phyloP scores from a whole-genome alignment of 2,888 invertebrate species.

The Neocrepidodera transversa region DNA sequence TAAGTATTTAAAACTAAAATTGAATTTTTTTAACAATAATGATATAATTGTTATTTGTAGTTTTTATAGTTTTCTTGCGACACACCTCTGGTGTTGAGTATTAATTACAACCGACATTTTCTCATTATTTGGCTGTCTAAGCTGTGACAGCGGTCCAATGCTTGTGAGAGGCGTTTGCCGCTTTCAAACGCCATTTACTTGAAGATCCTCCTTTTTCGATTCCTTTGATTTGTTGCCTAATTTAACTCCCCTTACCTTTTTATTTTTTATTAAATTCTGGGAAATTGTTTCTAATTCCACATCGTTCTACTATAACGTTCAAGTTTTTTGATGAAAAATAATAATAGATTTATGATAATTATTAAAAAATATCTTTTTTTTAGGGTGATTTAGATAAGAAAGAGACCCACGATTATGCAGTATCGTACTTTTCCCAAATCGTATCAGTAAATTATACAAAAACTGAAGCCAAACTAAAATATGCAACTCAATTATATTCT shows the following conservation, averaged over 20 bases:
- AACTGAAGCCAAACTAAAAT: constrained; percentile 71
- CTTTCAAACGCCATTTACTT: constrained; percentile 19
- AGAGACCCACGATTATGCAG: constrained; percentile 70
- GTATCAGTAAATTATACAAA: constrained; percentile 68
- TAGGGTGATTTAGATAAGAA: constrained; percentile 67
- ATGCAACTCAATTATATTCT: constrained; percentile 74
- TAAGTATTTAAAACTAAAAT: too few relatives aligned
- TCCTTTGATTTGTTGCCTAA: constrained; percentile 17
- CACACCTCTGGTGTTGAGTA: constrained; percentile 39
- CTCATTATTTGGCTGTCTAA: constrained; percentile 55
- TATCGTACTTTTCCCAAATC: constrained; percentile 69
- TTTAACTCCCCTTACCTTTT: constrained; percentile 3
- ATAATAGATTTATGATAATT: not conserved
- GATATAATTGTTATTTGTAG: too few relatives aligned
- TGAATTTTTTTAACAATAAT: too few relatives aligned
- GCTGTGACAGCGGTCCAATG: constrained; percentile 44
- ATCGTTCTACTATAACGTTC: not conserved
- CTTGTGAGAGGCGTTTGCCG: constrained; percentile 19
- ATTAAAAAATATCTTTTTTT: not conserved
- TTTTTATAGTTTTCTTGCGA: constrained; percentile 2
- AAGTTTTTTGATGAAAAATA: too few relatives aligned
- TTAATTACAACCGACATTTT: constrained; percentile 55
- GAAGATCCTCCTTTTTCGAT: constrained; percentile 11
- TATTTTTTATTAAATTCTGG: constrained; percentile 12
- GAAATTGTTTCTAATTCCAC: not conserved